Base-by-base conservation (phyloP, 2,888 invertebrate species). In the Tricholauxania praeusta region DNA sequence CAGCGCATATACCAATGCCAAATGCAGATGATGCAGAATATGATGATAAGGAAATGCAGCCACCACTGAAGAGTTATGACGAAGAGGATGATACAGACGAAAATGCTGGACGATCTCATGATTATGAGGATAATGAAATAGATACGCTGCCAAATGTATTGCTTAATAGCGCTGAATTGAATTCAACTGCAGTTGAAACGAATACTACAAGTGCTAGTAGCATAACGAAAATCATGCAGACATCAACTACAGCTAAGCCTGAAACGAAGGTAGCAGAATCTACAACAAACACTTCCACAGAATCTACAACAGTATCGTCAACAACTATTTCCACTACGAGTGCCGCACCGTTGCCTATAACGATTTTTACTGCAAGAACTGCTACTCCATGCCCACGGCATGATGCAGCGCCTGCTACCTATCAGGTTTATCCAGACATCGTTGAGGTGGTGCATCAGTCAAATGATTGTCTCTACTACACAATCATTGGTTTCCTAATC, bases 1-100 rank as follows among this genome's bases (percentile, higher is more conserved):
- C 87, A 7, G 80, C 83, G 15, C 82, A 83, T 5, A 79, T 77
- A 6, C 79, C 80, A 12, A 82, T 84, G 84, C 85, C 84, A 14
- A 76, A 79, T 72, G 80, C 78, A 22, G 62, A 72, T 52, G 78
- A 76, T 22, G 75, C 72, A 1, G 71, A 75, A 49, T 74, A 80
- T 51, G 77, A 80, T 59, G 81, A 80, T 6, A 10, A 73, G 22
- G 39, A 48, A 15, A 64, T 47, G 65, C 67, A 74, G 75, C 17
- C 59, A 73, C 7, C 72, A 73, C 12, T 74, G 76, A 60, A 75
- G 17, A 72, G 70, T 6, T 72, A 72, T 52, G 76, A 72, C 15
- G 76, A 72, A 1, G 55, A 59, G 10, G 68, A 72, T 57, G 75
- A 72, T 12, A 39, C 39, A 57, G 69, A 51, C 12, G 75, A 78